Evolutionary conservation across 2,113 vertebrate species (phyloP), one percentile per base, ranked within the genome.

Genomic region (Orcinus orca): DNA sequence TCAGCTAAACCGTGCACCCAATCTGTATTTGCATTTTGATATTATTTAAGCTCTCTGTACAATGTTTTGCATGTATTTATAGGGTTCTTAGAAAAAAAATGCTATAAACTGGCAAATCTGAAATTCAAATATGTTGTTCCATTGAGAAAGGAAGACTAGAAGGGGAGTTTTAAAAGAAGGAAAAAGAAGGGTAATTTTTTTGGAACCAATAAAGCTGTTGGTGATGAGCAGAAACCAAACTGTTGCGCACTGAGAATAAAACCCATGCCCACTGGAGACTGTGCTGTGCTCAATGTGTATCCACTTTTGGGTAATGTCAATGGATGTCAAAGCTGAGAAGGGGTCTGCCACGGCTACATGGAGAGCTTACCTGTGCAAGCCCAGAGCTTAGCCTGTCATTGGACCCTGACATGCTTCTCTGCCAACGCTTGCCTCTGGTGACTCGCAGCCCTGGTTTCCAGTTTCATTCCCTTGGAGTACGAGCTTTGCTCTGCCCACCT

Each of bases 11-110:
- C 97, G 98, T 96, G 98, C 98, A 98, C 98, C 97, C 98, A 96
- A 96, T 96, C 98, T 98, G 98, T 98, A 98, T 98, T 96, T 98
- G 98, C 98, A 98, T 98, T 98, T 98, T 98, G 98, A 98, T 98
- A 98, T 98, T 99, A 98, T 98, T 98, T 97, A 99, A 98, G 98
- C 98, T 98, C 98, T 98, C 82, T 99, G 98, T 99, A 98, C 98
- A 97, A 98, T 98, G 98, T 99, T 98, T 98, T 98, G 98, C 99
- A 99, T 99, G 98, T 99, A 98, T 98, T 99, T 99, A 98, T 99
- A 98, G 98, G 98, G 98, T 98, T 98, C 98, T 98, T 98, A 95
- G 97, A 80, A 44, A 11, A 36, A 60, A 92, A 70, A 71, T 96
- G 88, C 97, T 98, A 95, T 95, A 96, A 97, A 96, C 90, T 98